Evolutionary conservation across 2,113 vertebrate genomes (phyloP), one percentile per base, ranked within the genome.

Genomic region (Penelope pileata): DNA sequence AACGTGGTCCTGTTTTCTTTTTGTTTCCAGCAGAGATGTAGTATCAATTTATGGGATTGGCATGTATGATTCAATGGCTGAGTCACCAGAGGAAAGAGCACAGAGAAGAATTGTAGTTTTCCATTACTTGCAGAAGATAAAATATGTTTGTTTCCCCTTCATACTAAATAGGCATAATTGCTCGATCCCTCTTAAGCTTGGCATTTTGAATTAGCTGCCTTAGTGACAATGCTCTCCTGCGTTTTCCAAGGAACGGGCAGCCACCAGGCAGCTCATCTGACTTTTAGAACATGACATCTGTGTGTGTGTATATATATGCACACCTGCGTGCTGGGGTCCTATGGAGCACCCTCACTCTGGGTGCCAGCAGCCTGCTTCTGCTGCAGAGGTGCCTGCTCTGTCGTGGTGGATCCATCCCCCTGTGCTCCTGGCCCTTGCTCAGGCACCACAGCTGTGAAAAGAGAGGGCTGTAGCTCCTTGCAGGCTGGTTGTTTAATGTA

Each of bases 391-490:
- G 11, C 27, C 29, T 0, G 1, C 12, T n/a, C 19, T 4, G 34
- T 38, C 0, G 0, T 9, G 56, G 36, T 24, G 32, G 43, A 13
- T 70, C 81, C 27, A n/a, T n/a, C n/a, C n/a, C n/a, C n/a, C n/a
- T n/a, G n/a, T n/a, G n/a, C n/a, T n/a, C n/a, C n/a, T n/a, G n/a
- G n/a, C 1, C 0, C 17, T 56, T 53, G n/a, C 24, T 45, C 8
- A 15, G 0, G 0, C 10, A 6, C 40, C 0, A 1, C 0, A 0
- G 23, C 53, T 51, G 21, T 42, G 11, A 21, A 34, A 43, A 34
- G 19, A 30, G 6, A 27, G 63, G 7, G 48, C 18, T 6, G 8
- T 4, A 29, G 50, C 16, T 42, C 40, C 19, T 34, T 4, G 8
- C 27, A 34, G 1, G 24, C 24, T 30, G 2, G 14, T 54, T 72